Conservation (phyloP, 1,140 invertebrate genomes). For the Liolophura sinensis region DNA sequence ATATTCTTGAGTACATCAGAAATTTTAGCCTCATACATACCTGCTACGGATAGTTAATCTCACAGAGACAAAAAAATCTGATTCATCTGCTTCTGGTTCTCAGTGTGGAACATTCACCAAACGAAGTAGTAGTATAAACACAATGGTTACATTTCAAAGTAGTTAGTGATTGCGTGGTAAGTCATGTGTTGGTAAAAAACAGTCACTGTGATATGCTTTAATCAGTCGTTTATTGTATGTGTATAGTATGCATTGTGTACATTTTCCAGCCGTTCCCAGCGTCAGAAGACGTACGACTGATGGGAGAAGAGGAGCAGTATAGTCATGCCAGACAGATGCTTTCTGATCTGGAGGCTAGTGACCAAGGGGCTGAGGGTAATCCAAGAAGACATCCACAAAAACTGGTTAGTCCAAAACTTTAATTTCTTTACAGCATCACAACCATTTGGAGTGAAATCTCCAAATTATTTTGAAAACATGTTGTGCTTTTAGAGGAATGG, state of each 20-base stretch:
- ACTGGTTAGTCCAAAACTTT: conserved; percentile 21
- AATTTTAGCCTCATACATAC: too few species aligned
- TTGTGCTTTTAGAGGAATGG: too few species aligned
- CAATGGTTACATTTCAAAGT: not conserved
- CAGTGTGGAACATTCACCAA: not conserved
- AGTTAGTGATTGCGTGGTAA: not conserved
- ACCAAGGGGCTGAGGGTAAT: conserved; percentile 8
- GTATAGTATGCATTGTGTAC: not conserved
- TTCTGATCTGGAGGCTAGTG: conserved; percentile 54
- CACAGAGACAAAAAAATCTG: too few species aligned
- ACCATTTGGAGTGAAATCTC: too few species aligned
- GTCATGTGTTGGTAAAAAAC: not conserved
- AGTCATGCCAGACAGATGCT: conserved; percentile 67
- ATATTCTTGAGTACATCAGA: too few species aligned
- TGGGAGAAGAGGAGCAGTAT: conserved; percentile 74
- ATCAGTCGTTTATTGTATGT: not conserved
- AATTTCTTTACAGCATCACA: conserved; percentile 8
- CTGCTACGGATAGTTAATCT: too few species aligned
- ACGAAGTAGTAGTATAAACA: not conserved
- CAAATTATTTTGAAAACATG: too few species aligned
- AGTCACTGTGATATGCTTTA: not conserved
- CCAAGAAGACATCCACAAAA: conserved; percentile 3
- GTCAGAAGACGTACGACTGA: conserved; percentile 56
- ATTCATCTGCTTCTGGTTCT: too few species aligned
- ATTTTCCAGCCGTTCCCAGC: conserved; percentile 70